Conservation (phyloP, 1,140 invertebrate genomes). For the Ceratosolen solmsi region DNA sequence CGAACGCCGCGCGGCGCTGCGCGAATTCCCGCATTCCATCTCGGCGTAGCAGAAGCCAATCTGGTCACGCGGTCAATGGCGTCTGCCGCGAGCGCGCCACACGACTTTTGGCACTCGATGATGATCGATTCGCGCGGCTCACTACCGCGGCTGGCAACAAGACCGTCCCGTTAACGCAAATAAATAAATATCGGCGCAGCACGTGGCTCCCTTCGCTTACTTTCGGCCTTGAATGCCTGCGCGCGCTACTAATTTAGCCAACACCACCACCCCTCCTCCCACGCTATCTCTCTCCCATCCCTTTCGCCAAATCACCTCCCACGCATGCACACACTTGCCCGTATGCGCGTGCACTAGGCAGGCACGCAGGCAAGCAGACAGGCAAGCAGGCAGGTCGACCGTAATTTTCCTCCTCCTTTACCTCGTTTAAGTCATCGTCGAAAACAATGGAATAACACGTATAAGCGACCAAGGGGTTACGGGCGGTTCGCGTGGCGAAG, state of each 20-base stretch:
- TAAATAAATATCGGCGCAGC: neutral
- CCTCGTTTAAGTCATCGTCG: too few relatives aligned
- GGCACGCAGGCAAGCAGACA: too few relatives aligned
- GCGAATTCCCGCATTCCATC: neutral
- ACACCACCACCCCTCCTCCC: neutral
- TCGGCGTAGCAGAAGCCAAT: neutral
- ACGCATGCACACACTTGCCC: too few relatives aligned
- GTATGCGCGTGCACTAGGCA: too few relatives aligned
- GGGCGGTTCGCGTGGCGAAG: too few relatives aligned
- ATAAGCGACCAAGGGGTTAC: too few relatives aligned
- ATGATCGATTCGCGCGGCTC: neutral
- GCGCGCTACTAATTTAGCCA: neutral
- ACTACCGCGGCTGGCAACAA: neutral
- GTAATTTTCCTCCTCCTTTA: neutral
- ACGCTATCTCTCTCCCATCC: too few relatives aligned
- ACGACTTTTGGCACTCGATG: too few relatives aligned
- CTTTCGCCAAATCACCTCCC: too few relatives aligned
- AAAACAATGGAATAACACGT: too few relatives aligned
- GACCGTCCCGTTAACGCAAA: neutral
- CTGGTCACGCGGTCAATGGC: neutral
- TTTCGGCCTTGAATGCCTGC: constrained; percentile 21
- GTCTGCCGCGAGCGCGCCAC: neutral
- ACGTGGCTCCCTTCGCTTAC: constrained; percentile 7
- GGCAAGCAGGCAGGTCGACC: neutral
- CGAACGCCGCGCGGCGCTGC: too few relatives aligned